phyloP scores from a whole-genome alignment of 64 coral and sea anemone species.

The Pocillopora damicornis region DNA sequence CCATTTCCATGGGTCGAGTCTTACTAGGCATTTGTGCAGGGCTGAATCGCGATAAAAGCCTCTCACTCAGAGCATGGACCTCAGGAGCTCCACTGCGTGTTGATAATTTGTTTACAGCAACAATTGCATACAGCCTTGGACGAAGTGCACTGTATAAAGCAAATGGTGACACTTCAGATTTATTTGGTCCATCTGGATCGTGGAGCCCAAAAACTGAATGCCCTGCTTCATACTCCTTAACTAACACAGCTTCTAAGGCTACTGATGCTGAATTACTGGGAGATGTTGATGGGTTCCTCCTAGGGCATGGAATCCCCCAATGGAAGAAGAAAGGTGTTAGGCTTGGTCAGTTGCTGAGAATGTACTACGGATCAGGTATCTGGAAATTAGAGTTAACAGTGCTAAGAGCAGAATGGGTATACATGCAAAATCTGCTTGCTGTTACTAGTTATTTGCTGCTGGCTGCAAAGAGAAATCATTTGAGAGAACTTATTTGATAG shows the following conservation, averaged over 20 bases:
- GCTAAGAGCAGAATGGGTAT: not conserved
- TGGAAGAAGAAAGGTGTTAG: slow-evolving; percentile 68
- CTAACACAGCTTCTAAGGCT: not conserved
- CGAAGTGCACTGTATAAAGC: slow-evolving; percentile 48
- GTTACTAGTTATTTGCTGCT: not conserved
- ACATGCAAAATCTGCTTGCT: not conserved
- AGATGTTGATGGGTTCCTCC: slow-evolving; percentile 70
- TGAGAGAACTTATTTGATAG: no score
- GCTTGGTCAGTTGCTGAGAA: slow-evolving; percentile 73
- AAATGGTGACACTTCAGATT: slow-evolving; percentile 26
- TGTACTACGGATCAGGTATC: slow-evolving; percentile 78
- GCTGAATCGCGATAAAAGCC: slow-evolving; percentile 33
- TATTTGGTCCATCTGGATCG: slow-evolving; percentile 67
- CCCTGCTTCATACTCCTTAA: not conserved
- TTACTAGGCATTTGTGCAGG: slow-evolving; percentile 64
- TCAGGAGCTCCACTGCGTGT: slow-evolving; percentile 42
- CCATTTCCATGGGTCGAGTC: slow-evolving; percentile 72
- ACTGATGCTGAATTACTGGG: slow-evolving; percentile 54
- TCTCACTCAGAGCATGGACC: slow-evolving; percentile 46
- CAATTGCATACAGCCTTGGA: slow-evolving; percentile 58
- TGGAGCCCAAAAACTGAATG: slow-evolving; percentile 56
- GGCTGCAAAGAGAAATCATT: no score
- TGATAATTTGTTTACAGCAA: slow-evolving; percentile 76
- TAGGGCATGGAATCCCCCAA: slow-evolving; percentile 30
- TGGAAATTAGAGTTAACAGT: not conserved